Evolutionary conservation across 1,140 invertebrate genomes (phyloP).

Genomic region (Whitmania pigra): DNA sequence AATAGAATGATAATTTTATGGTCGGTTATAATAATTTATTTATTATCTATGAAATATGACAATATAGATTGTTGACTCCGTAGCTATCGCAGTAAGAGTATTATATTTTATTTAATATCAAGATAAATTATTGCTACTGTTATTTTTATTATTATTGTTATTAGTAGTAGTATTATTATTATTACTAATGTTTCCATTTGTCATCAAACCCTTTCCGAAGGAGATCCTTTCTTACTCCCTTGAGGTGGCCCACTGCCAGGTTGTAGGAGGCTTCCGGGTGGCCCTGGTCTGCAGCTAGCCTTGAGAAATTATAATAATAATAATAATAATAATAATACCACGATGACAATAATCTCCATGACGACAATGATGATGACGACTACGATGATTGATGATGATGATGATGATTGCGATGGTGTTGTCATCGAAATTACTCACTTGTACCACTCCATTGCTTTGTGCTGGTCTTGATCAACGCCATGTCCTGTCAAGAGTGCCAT

Average conservation of each 20-base stretch:
- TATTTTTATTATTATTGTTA: background rate
- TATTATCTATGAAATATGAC: no score
- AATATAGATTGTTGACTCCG: no score
- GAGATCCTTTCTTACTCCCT: constrained; percentile 39
- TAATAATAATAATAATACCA: background rate
- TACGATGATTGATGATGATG: background rate
- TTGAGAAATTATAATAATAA: constrained; percentile 25
- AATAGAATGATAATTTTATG: no score
- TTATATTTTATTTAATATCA: no score
- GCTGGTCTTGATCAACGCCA: constrained; percentile 44
- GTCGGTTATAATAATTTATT: no score
- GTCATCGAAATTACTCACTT: constrained; percentile 31
- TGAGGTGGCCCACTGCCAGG: constrained; percentile 48
- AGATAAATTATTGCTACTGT: no score
- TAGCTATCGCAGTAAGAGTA: no score
- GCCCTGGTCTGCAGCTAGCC: constrained; percentile 48
- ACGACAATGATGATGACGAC: background rate
- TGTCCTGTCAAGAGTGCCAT: constrained; percentile 33
- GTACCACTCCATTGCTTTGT: constrained; percentile 48
- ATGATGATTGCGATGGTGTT: background rate
- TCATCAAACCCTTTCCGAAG: constrained; percentile 38
- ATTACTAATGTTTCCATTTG: background rate
- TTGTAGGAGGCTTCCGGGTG: constrained; percentile 50
- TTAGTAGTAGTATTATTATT: background rate
- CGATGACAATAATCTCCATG: background rate